Conservation (phyloP, 2,797 vertebrate genomes). For the Prionace glauca region DNA sequence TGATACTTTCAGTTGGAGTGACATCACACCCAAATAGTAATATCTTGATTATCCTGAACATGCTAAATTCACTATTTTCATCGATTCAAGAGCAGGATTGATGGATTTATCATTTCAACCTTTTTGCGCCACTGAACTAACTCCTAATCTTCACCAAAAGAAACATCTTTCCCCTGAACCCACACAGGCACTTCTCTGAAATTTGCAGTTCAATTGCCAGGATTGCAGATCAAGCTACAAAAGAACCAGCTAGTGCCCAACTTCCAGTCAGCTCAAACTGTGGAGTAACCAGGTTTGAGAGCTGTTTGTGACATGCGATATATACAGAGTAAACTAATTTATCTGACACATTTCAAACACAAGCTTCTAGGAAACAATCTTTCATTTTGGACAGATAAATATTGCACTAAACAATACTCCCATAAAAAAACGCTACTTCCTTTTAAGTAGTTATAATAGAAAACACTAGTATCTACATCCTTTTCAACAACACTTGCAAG, state of each 20-base stretch:
- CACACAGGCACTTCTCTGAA: not conserved
- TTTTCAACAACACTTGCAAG: not conserved
- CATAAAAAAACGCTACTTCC: not conserved
- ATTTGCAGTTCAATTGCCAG: not conserved
- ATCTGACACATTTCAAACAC: not conserved
- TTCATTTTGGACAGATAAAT: not conserved
- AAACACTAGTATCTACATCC: conserved; percentile 5
- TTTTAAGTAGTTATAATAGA: not conserved
- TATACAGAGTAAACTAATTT: not conserved
- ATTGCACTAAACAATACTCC: not conserved
- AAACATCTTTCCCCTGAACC: not conserved
- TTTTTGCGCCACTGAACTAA: not conserved
- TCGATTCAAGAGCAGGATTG: not conserved
- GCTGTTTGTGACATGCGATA: not conserved
- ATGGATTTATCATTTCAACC: not conserved
- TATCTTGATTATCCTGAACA: no score
- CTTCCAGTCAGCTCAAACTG: not conserved
- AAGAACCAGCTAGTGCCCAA: not conserved
- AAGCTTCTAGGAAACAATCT: not conserved
- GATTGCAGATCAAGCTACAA: not conserved
- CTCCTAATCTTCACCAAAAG: not conserved
- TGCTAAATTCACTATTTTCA: not conserved
- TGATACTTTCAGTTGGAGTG: not conserved
- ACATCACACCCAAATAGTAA: not conserved
- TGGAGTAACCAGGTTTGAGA: not conserved